Conservation (phyloP, 1,140 invertebrate species). For the Lordiphosa clarofinis region DNA sequence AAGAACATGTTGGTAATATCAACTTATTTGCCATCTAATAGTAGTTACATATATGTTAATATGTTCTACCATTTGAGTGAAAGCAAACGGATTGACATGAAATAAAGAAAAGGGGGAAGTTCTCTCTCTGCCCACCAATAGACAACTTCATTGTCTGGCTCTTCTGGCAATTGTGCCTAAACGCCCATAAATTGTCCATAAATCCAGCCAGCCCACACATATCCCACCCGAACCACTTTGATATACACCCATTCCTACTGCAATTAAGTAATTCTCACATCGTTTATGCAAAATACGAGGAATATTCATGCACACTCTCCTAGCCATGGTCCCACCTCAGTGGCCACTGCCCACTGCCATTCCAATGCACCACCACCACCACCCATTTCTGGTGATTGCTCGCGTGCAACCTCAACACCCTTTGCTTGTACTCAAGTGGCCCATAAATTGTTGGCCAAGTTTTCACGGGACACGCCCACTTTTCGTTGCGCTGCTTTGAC, state of each 20-base stretch:
- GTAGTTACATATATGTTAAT: constrained; percentile 28
- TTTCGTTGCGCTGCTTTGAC: constrained; percentile 75
- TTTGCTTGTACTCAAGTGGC: constrained; percentile 77
- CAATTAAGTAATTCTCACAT: constrained; percentile 79
- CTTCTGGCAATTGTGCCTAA: constrained; percentile 20
- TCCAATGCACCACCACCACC: constrained; percentile 2
- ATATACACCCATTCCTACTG: constrained; percentile 34
- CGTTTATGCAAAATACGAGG: constrained; percentile 73
- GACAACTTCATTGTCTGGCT: constrained; percentile 69
- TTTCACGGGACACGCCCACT: constrained; percentile 61
- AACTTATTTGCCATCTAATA: constrained; percentile 9
- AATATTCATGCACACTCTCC: constrained; percentile 30
- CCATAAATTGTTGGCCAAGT: constrained; percentile 77
- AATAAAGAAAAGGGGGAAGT: constrained; percentile 1
- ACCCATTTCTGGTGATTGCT: constrained; percentile 53
- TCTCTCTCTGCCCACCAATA: constrained; percentile 25
- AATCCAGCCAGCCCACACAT: constrained; percentile 23
- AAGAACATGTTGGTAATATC: constrained; percentile 30
- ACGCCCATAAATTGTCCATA: constrained; percentile 63
- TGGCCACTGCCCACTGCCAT: constrained; percentile 2
- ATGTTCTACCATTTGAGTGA: constrained; percentile 21
- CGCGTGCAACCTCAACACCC: constrained; percentile 77
- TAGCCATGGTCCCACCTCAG: constrained; percentile 10
- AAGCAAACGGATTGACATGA: constrained; percentile 30
- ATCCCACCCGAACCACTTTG: constrained; percentile 20